A percentile compares a stretch with the other conserved stretches of the same genome.
These are phyloP conservation scores for Acanthopagrus latus DNA, from an alignment of 2,797 vertebrate species.

Conservation along the genomic window DNA sequence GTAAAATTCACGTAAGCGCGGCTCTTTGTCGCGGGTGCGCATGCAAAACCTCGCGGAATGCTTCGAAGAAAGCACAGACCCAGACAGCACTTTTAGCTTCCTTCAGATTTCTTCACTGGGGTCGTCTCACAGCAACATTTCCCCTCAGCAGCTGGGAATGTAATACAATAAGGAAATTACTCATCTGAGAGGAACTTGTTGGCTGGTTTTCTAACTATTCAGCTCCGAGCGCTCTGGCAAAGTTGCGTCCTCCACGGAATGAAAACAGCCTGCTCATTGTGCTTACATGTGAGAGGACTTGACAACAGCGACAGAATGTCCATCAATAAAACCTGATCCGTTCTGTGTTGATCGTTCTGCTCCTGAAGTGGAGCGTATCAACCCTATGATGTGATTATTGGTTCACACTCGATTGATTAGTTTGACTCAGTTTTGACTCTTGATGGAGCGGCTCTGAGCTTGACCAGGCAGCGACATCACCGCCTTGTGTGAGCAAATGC, in stretches of 20 bases:
- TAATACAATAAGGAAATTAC: slow-evolving; percentile 76
- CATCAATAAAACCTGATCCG: neutral
- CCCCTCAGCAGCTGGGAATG: slow-evolving; percentile 73
- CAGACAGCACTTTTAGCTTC: slow-evolving; percentile 40
- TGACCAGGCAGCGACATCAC: neutral
- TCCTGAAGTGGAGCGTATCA: slow-evolving; percentile 9
- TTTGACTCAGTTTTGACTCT: slow-evolving; percentile 7
- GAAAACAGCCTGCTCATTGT: slow-evolving; percentile 40
- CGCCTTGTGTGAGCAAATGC: slow-evolving; percentile 11
- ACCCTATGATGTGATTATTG: neutral
- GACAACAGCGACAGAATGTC: neutral
- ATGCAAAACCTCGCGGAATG: slow-evolving; percentile 35
- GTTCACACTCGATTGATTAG: neutral
- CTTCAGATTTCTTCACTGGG: slow-evolving; percentile 53
- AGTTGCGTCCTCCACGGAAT: slow-evolving; percentile 34
- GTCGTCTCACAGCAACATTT: slow-evolving; percentile 54
- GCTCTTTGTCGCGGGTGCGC: slow-evolving; percentile 34
- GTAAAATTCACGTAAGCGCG: slow-evolving; percentile 54
- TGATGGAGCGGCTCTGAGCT: slow-evolving; percentile 3
- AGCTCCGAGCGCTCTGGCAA: slow-evolving; percentile 39
- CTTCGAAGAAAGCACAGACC: slow-evolving; percentile 24
- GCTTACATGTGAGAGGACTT: slow-evolving; percentile 15
- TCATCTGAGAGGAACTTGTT: slow-evolving; percentile 72
- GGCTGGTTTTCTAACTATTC: slow-evolving; percentile 58
- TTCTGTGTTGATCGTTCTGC: neutral